Percentiles rank a stretch among this genome's conserved stretches.
Conservation (phyloP, 2,113 vertebrate genomes). For the Sylvia atricapilla region DNA sequence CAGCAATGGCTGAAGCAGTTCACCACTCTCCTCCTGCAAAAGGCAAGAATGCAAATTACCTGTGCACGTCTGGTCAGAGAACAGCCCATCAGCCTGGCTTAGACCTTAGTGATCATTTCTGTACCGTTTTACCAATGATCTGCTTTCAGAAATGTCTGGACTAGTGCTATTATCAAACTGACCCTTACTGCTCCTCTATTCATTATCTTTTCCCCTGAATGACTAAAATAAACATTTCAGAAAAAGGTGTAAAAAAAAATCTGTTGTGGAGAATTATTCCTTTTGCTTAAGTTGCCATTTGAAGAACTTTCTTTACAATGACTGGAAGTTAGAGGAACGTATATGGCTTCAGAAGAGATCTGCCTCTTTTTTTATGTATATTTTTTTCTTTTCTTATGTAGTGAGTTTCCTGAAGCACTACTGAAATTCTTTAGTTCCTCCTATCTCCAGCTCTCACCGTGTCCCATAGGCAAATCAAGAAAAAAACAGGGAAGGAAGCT, state of each 20-base stretch:
- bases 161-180: not conserved
- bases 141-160: not conserved
- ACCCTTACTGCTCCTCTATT: not conserved
- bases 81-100: not conserved
- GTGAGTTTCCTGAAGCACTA: not conserved
- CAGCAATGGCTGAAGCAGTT: not conserved
- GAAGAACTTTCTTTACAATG: not conserved
- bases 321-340: not conserved
- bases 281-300: not conserved
- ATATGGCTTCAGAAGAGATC: not conserved
- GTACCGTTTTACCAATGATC: accelerated
- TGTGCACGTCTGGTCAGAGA: accelerated
- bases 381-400: not conserved
- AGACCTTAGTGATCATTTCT: not conserved
- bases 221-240: not conserved
- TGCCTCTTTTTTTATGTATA: not conserved
- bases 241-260: not conserved
- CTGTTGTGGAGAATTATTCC: not conserved
- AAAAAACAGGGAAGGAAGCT: not conserved
- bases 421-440: not conserved
- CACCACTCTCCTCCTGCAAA: not conserved
- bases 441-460: not conserved
- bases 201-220: not conserved
- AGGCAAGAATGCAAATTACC: not conserved
- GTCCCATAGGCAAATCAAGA: not conserved